Percentiles rank a stretch among this genome's conserved stretches.
These are phyloP conservation scores for Drosophila nr. perissopoda DNA, from an alignment of 2,888 invertebrate species.

Conservation along the genomic window DNA sequence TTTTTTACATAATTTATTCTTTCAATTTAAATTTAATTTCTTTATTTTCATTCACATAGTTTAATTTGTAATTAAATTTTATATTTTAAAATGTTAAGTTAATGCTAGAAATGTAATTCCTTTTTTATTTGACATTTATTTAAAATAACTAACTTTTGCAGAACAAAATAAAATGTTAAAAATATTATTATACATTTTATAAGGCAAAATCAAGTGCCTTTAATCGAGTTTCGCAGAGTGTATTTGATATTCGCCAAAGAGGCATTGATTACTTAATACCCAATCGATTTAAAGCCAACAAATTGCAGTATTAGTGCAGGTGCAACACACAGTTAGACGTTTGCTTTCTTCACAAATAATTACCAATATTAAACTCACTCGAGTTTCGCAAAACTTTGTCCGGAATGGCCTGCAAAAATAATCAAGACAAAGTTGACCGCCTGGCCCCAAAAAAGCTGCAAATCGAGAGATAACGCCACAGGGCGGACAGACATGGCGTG, in stretches of 20 bases:
- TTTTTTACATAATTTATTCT: too few species aligned
- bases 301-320: slow-evolving; percentile 28
- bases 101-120: too few species aligned
- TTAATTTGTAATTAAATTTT: too few species aligned
- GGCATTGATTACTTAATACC: slow-evolving; percentile 4
- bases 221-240: too few species aligned
- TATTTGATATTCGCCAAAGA: background rate
- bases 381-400: slow-evolving; percentile 54
- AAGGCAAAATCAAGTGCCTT: too few species aligned
- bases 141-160: too few species aligned
- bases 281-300: slow-evolving; percentile 22
- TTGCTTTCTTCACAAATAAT: slow-evolving; percentile 56
- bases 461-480: slow-evolving; percentile 67
- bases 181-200: too few species aligned
- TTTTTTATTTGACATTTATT: too few species aligned
- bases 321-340: slow-evolving; percentile 5
- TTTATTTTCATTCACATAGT: too few species aligned
- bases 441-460: slow-evolving; percentile 43
- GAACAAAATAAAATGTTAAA: background rate
- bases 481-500: slow-evolving; percentile 29
- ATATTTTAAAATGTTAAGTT: too few species aligned
- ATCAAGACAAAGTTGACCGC: slow-evolving; percentile 68
- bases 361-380: slow-evolving; percentile 62
- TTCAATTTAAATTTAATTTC: too few species aligned
- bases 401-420: slow-evolving; percentile 46